Conservation (phyloP, 2,113 vertebrate species). For the Sapajus apella region DNA sequence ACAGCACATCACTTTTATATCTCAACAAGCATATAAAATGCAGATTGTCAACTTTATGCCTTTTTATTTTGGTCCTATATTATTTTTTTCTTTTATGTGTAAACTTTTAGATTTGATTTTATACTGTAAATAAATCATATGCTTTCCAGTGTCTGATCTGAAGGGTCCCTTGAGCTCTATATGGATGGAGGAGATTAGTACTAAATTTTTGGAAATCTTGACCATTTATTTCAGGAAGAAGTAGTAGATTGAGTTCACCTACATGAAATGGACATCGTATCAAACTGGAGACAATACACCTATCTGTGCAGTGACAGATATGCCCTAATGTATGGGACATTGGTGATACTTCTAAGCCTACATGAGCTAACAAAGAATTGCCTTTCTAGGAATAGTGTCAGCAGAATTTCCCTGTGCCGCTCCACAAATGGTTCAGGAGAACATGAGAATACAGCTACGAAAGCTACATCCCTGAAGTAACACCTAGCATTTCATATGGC, state of each 20-base stretch:
- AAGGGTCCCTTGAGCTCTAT: not conserved
- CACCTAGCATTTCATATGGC: accelerated
- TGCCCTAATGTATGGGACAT: not conserved
- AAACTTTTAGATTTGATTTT: not conserved
- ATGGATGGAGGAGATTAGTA: not conserved
- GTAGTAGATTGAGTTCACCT: not conserved
- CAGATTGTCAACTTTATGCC: not conserved
- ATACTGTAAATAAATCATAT: not conserved
- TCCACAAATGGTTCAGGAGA: not conserved
- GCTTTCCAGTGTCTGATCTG: not conserved
- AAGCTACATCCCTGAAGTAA: accelerated
- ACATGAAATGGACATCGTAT: slow-evolving; percentile 22
- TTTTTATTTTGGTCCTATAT: not conserved
- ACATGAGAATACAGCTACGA: accelerated
- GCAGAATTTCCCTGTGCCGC: not conserved
- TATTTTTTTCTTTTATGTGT: not conserved
- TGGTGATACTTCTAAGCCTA: not conserved
- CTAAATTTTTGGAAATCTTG: not conserved
- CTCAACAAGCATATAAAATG: not conserved
- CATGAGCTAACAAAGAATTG: not conserved
- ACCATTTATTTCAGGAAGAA: not conserved
- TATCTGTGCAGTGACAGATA: not conserved
- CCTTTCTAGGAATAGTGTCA: not conserved
- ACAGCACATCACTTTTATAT: not conserved
- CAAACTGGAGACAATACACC: not conserved